Evolutionary conservation across 2,888 invertebrate genomes (phyloP), one percentile per base, ranked within the genome.

Genomic region (Dynastes hyllus): DNA sequence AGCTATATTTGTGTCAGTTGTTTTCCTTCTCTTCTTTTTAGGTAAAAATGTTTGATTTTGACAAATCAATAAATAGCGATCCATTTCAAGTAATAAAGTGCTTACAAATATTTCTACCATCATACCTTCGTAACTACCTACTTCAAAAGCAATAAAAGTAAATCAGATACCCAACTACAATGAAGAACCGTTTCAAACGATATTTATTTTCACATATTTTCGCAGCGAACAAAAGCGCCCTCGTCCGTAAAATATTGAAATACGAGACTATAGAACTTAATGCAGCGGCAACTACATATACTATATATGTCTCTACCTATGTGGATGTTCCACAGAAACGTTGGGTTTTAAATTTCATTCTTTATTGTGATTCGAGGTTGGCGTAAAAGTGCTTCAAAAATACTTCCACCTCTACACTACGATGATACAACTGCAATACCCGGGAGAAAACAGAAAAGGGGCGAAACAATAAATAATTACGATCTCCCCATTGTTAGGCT

Each of bases 341-440:
- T 13, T 6, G 53, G 13, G 53, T 6, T 58, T 58, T 58, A 58
- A 58, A 58, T 58, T 58, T 58, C 55, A 22, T 58, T 58, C 55
- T 58, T 58, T 58, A 27, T 58, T 58, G 55, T 27, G n/a, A 22
- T 53, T n/a, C 55, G 55, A 22, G 45, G 45, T 9, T 6, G n/a
- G 27, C 16, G 27, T 8, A 58, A 58, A 53, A n/a, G 53, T 53
- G 13, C n/a, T 13, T 13, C 51, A 11, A 51, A 37, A 16, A 5
- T 53, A 53, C 2, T 53, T 53, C n/a, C n/a, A 53, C n/a, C 16
- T 37, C 32, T 5, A 37, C 32, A 5, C 32, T 37, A 53, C 53
- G 53, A 16, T 11, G 11, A 45, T 45, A 45, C 11, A 45, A n/a
- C n/a, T n/a, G n/a, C 16, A 16, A 53, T 16, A 53, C 53, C n/a